Conservation (phyloP, 2,888 invertebrate species). For the Melangyna quadrimaculata region DNA sequence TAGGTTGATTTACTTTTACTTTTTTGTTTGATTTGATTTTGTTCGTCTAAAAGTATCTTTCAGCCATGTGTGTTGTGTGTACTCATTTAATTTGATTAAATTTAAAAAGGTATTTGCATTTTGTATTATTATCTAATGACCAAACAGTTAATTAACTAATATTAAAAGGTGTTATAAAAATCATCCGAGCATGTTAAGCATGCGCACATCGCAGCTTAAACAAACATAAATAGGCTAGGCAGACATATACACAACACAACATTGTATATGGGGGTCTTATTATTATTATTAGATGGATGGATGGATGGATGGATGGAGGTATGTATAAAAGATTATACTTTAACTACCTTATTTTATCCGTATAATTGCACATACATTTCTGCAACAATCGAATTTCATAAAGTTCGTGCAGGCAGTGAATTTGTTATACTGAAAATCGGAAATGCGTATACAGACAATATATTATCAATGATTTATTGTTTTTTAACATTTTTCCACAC, state of each 20-base stretch:
- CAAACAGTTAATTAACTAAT: slow-evolving; percentile 63
- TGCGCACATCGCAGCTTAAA: not conserved
- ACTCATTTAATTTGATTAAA: slow-evolving; percentile 24
- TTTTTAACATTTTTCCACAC: slow-evolving; percentile 32
- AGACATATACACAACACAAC: not conserved
- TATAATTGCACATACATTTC: not conserved
- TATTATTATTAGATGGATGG: no score
- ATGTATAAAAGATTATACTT: not conserved
- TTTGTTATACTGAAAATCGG: slow-evolving; percentile 58
- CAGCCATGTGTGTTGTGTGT: not conserved
- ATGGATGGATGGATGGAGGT: not conserved
- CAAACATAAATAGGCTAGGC: not conserved
- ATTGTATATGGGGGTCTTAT: not conserved
- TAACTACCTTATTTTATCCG: not conserved
- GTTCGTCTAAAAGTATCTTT: not conserved
- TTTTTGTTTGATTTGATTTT: slow-evolving; percentile 25
- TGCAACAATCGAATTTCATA: slow-evolving; percentile 39
- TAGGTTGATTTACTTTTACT: slow-evolving; percentile 49
- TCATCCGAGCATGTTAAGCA: slow-evolving; percentile 45
- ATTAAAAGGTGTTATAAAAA: slow-evolving; percentile 56
- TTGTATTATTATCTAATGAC: slow-evolving; percentile 63
- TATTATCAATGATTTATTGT: slow-evolving; percentile 42
- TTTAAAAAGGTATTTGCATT: slow-evolving; percentile 29
- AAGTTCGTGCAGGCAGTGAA: slow-evolving; percentile 54
- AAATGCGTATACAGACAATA: slow-evolving; percentile 44